phyloP scores from a whole-genome alignment of 2,888 invertebrate genomes.

The Drosophila pseudotakahashii region DNA sequence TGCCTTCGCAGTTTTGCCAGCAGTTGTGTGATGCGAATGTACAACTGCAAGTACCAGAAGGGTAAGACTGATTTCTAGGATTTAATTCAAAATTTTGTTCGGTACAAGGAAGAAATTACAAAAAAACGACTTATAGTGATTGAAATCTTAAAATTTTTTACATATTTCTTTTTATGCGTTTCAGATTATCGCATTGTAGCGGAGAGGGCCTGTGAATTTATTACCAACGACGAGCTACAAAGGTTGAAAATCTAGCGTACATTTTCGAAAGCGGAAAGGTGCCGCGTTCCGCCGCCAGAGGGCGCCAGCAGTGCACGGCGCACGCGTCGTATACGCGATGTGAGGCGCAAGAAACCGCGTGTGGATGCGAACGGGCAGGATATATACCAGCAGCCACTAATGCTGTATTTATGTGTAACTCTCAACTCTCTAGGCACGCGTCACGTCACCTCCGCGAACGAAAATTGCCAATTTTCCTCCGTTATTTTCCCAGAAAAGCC shows the following conservation, averaged over 20 bases:
- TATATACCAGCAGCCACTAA: slow-evolving; percentile 46
- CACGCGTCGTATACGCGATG: slow-evolving; percentile 46
- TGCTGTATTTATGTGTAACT: slow-evolving; percentile 60
- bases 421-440: slow-evolving; percentile 52
- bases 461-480: slow-evolving; percentile 39
- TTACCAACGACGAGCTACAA: slow-evolving; percentile 57
- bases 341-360: slow-evolving; percentile 3
- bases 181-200: slow-evolving; percentile 63
- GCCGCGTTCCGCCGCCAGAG: slow-evolving; percentile 31
- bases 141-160: no score
- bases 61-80: slow-evolving; percentile 30
- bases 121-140: no score
- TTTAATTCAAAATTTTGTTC: not conserved
- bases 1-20: slow-evolving; percentile 64
- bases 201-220: slow-evolving; percentile 59
- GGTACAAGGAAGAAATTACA: no score
- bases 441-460: slow-evolving; percentile 55
- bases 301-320: slow-evolving; percentile 41
- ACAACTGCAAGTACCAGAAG: slow-evolving; percentile 68
- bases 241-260: slow-evolving; percentile 35
- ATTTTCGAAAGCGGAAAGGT: not conserved
- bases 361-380: slow-evolving; percentile 24
- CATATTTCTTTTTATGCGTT: no score
- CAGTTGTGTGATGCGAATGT: slow-evolving; percentile 64
- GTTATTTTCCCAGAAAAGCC: slow-evolving; percentile 28